These are phyloP conservation scores for Anguilla rostrata DNA, from an alignment of 2,113 vertebrate species.

Conservation along the genomic window DNA sequence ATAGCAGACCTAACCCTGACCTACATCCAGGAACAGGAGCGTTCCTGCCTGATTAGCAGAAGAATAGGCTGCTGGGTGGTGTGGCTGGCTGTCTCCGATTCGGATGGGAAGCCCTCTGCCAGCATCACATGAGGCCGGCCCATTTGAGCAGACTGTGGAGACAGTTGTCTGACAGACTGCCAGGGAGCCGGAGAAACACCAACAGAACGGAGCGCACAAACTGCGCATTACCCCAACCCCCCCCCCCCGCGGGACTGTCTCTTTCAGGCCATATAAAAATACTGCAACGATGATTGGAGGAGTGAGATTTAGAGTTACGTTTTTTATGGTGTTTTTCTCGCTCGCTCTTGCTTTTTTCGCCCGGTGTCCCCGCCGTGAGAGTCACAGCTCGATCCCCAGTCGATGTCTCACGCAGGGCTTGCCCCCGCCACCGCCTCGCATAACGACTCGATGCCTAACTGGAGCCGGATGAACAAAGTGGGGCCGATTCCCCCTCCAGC, in stretches of 20 bases:
- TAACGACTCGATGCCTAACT: not conserved
- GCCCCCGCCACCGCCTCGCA: not conserved
- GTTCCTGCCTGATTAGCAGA: not conserved
- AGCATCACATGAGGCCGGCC: not conserved
- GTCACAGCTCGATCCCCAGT: not conserved
- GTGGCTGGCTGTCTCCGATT: not conserved
- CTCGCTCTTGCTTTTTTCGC: not conserved
- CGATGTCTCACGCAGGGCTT: not conserved
- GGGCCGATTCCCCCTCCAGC: not conserved
- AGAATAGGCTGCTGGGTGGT: not conserved
- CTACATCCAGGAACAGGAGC: not conserved
- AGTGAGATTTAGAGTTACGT: not conserved
- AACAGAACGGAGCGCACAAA: not conserved
- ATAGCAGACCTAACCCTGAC: not conserved
- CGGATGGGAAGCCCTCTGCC: not conserved
- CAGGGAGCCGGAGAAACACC: not conserved
- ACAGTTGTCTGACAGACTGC: not conserved
- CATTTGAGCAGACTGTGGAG: constrained; percentile 3
- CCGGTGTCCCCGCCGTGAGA: not conserved
- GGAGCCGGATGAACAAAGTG: not conserved
- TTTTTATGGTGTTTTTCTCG: not conserved
- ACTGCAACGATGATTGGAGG: not conserved
- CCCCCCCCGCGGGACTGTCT: not conserved
- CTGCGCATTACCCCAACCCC: not conserved
- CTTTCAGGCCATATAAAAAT: not conserved